Evolutionary conservation across 2,113 vertebrate species (phyloP).

Genomic region (Lasiurus cinereus): DNA sequence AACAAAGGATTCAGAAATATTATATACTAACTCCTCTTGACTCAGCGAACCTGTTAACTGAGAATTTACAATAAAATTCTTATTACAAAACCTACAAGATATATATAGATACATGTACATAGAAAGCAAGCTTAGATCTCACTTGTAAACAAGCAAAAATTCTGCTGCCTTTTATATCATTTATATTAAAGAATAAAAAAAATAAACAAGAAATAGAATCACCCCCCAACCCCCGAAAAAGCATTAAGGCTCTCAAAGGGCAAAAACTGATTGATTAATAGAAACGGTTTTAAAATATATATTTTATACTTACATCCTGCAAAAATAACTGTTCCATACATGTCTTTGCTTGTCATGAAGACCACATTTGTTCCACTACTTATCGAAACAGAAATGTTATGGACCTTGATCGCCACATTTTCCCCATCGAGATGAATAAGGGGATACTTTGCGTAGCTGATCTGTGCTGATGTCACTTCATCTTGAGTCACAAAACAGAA

Average conservation of each 20-base stretch:
- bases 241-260: not conserved
- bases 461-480: constrained; percentile 57
- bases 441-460: constrained; percentile 68
- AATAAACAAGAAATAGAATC: not conserved
- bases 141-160: constrained; percentile 15
- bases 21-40: not conserved
- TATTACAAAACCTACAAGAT: not conserved
- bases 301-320: constrained; percentile 87
- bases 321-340: constrained; percentile 88
- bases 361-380: constrained; percentile 86
- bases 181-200: not conserved
- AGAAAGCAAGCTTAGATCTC: constrained; percentile 16
- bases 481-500: constrained; percentile 87
- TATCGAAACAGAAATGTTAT: constrained; percentile 82
- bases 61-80: constrained; percentile 36
- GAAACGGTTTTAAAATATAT: not conserved
- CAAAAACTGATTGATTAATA: not conserved
- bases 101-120: not conserved
- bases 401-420: constrained; percentile 84
- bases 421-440: constrained; percentile 83
- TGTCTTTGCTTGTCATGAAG: constrained; percentile 60
- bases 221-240: not conserved
- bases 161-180: not conserved
- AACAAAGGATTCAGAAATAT: constrained; percentile 44
- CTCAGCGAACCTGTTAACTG: not conserved